Base-by-base conservation (phyloP, 1,140 invertebrate species). In the Zaprionus ornatus region DNA sequence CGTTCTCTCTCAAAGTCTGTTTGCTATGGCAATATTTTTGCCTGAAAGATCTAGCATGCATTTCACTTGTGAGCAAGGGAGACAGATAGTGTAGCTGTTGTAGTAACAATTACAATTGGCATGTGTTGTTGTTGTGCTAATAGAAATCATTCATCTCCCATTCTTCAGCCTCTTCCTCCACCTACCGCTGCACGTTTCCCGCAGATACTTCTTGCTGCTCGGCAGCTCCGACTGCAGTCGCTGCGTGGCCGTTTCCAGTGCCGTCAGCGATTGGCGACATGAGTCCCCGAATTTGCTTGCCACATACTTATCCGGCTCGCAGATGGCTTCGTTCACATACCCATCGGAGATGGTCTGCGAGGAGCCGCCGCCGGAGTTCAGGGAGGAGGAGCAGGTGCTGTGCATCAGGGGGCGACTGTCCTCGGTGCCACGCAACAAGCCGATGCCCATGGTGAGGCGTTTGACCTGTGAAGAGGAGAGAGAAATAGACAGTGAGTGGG, bases 261-360 rank as follows among this genome's bases (percentile, higher is more conserved):
- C 91, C 10, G 90, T 92, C 45, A 93, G 69, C n/a, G 92, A 92
- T 77, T 93, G 92, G 4, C 91, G 82, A 57, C 92, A 93, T 15
- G 92, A 93, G 70, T 93, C 92, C 19, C 92, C 92, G 56, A 92
- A 93, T 76, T 92, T 92, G 72, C 81, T 92, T n/a, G 92, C 90
- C 60, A 93, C 91, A 64, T 92, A 85, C 76, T 92, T 94, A 75
- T 94, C 94, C 10, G 94, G 93, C 73, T 95, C 94, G 5, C 94
- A 94, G 64, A 94, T 95, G 74, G 94, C 94, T 92, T 97, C 96
- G 93, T 96, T 97, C 76, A 96, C 96, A 93, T 96, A 97, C 29
- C 96, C 96, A 35, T 96, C 95, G 73, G 95, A 96, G 60, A 96
- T 79, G 72, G 82, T 91, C 87, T 77, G 94, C 86, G 80, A 93